These are phyloP conservation scores for Capitulum mitella DNA, from an alignment of 2,888 invertebrate genomes.

Conservation along the genomic window DNA sequence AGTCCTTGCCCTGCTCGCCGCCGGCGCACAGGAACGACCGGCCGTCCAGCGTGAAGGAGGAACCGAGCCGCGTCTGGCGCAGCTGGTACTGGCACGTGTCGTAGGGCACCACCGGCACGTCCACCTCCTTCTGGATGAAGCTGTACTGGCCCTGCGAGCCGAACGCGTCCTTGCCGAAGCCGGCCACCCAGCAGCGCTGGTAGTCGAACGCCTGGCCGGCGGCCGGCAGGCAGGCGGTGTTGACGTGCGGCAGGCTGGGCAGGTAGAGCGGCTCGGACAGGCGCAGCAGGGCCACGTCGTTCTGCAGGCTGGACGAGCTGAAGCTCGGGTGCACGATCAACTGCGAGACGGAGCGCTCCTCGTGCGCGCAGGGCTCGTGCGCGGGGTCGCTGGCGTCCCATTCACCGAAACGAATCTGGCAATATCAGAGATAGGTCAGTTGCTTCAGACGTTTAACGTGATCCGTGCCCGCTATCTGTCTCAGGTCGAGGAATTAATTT, in stretches of 20 bases:
- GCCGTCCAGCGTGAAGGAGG: slow-evolving; percentile 55
- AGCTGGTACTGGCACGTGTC: slow-evolving; percentile 57
- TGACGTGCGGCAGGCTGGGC: slow-evolving; percentile 44
- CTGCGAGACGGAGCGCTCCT: slow-evolving; percentile 54
- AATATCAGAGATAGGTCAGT: too few species aligned
- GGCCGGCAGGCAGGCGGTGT: slow-evolving; percentile 50
- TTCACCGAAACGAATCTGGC: slow-evolving; percentile 63
- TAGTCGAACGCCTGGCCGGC: slow-evolving; percentile 45
- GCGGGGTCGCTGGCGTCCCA: slow-evolving; percentile 60
- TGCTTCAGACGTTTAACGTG: too few species aligned
- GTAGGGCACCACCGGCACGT: slow-evolving; percentile 61
- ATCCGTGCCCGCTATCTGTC: too few species aligned
- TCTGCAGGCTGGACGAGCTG: slow-evolving; percentile 62
- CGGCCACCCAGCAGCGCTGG: slow-evolving; percentile 53
- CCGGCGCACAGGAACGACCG: slow-evolving; percentile 70
- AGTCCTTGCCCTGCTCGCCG: slow-evolving; percentile 65
- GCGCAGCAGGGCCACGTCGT: slow-evolving; percentile 71
- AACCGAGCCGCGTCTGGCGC: slow-evolving; percentile 58
- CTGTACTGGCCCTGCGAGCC: slow-evolving; percentile 49
- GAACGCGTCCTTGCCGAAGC: slow-evolving; percentile 75
- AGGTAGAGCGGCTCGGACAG: slow-evolving; percentile 50
- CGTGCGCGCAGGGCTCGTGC: slow-evolving; percentile 57
- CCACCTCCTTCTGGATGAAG: slow-evolving; percentile 64
- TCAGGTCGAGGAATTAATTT: too few species aligned
- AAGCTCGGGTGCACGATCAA: slow-evolving; percentile 60